These are phyloP conservation scores for Exocentrus adspersus DNA, from an alignment of 2,888 invertebrate genomes.

Conservation along the genomic window DNA sequence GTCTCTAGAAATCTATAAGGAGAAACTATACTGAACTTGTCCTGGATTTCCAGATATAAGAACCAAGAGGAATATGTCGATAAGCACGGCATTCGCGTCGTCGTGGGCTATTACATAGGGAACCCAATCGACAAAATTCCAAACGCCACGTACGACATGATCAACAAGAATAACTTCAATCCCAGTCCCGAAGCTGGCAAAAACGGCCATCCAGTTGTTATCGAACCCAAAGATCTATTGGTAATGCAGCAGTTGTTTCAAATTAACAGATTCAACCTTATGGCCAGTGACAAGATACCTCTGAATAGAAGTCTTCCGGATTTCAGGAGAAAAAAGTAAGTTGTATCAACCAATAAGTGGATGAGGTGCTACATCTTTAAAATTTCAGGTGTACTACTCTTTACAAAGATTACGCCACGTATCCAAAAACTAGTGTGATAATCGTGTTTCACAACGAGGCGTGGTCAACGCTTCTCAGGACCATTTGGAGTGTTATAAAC, in stretches of 20 bases:
- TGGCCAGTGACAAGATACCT: slow-evolving; percentile 89
- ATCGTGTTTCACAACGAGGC: slow-evolving; percentile 99
- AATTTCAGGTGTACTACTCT: slow-evolving; percentile 72
- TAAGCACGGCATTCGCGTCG: slow-evolving; percentile 79
- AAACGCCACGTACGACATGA: slow-evolving; percentile 77
- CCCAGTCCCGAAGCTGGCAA: slow-evolving; percentile 80
- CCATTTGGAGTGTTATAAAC: slow-evolving; percentile 92
- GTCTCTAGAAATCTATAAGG: too few relatives aligned
- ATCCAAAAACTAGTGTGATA: slow-evolving; percentile 90
- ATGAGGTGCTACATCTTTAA: too few relatives aligned
- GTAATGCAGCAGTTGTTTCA: slow-evolving; percentile 83
- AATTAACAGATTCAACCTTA: slow-evolving; percentile 87
- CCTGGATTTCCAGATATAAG: slow-evolving; percentile 63
- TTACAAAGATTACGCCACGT: slow-evolving; percentile 67
- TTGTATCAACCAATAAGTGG: too few relatives aligned
- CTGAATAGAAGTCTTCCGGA: slow-evolving; percentile 86
- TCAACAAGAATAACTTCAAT: slow-evolving; percentile 81
- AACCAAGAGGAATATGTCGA: slow-evolving; percentile 78
- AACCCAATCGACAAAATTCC: slow-evolving; percentile 70
- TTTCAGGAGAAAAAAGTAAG: slow-evolving; percentile 81
- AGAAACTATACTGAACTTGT: too few relatives aligned
- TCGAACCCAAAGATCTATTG: slow-evolving; percentile 78
- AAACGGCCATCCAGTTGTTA: slow-evolving; percentile 81
- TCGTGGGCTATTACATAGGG: slow-evolving; percentile 90
- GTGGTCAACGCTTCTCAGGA: slow-evolving; percentile 95